These are phyloP conservation scores for Tetragonisca angustula DNA, from an alignment of 2,888 invertebrate species.

Conservation along the genomic window DNA sequence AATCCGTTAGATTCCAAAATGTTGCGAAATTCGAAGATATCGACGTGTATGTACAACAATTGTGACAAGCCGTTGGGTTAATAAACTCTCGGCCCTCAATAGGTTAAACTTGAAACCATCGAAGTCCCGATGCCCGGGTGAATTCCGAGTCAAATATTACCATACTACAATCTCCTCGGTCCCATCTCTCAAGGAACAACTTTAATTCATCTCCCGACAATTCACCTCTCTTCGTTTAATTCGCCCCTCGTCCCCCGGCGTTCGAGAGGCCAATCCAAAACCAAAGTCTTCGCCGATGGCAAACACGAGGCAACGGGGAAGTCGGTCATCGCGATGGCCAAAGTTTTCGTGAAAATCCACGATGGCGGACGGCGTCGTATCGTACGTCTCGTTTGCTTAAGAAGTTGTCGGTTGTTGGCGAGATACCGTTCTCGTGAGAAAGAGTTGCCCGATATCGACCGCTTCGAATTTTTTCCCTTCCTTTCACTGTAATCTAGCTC, in stretches of 20 bases:
- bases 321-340: conserved; percentile 5
- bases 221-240: not conserved
- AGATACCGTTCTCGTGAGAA: no score
- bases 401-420: not conserved
- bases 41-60: no score
- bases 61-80: no score
- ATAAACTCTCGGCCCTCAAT: no score
- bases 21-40: no score
- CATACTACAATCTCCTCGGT: no score
- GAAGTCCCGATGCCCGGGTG: no score
- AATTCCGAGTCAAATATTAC: not conserved
- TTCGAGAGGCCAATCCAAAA: not conserved
- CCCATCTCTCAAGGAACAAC: not conserved
- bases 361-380: not conserved
- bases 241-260: not conserved
- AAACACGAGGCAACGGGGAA: not conserved
- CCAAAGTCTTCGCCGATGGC: not conserved
- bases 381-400: not conserved
- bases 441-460: no score
- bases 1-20: no score
- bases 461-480: no score
- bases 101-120: not conserved
- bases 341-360: not conserved
- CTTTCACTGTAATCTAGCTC: no score
- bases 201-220: not conserved